Evolutionary conservation across 2,888 invertebrate genomes (phyloP).

Genomic region (Plagodis dolabraria): DNA sequence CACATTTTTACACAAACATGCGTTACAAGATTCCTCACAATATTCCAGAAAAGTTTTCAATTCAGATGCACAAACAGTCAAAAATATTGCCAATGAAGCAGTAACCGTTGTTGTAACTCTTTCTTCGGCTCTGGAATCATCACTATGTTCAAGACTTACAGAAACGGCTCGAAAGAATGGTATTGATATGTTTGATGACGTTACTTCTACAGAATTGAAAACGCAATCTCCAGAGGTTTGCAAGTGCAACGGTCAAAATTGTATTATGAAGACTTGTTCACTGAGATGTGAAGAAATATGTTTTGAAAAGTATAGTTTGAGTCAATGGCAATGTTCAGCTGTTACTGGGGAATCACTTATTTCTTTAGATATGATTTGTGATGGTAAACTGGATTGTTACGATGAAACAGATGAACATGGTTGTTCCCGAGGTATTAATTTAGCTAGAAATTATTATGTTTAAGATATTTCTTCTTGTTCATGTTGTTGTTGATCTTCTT

Average conservation of each 20-base stretch:
- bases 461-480: no score
- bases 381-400: conserved; percentile 72
- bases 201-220: not conserved
- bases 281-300: conserved; percentile 59
- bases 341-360: conserved; percentile 48
- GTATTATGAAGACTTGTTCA: conserved; percentile 47
- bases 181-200: conserved; percentile 3
- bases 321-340: conserved; percentile 59
- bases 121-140: conserved; percentile 48
- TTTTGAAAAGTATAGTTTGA: conserved; percentile 56
- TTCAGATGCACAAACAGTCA: conserved; percentile 25
- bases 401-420: conserved; percentile 67
- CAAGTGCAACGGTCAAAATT: conserved; percentile 51
- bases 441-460: not conserved
- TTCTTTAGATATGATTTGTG: conserved; percentile 60
- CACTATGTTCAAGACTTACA: conserved; percentile 47
- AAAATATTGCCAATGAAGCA: conserved; percentile 49
- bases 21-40: conserved; percentile 5
- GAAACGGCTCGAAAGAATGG: conserved; percentile 17
- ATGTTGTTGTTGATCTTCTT: no score
- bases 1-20: conserved; percentile 50
- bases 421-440: conserved; percentile 55
- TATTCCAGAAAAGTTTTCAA: conserved; percentile 15
- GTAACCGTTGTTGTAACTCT: conserved; percentile 53
- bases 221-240: conserved; percentile 51